Evolutionary conservation across 2,888 invertebrate genomes (phyloP).

Genomic region (Leptarthrus brevirostris): DNA sequence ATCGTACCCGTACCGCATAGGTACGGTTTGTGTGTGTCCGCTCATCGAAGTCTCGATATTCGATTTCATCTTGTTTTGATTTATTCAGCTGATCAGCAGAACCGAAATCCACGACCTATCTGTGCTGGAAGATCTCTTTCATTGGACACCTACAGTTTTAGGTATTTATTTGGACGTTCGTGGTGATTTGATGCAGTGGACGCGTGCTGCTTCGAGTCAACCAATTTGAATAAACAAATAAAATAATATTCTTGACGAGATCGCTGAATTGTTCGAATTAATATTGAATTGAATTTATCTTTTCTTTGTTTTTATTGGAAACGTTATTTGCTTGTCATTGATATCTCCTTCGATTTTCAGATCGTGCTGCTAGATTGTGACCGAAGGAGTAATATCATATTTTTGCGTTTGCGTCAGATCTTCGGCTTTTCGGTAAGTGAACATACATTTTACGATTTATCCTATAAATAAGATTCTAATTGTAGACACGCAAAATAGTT

Average conservation of each 20-base stretch:
- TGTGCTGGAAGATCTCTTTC: slow-evolving; percentile 28
- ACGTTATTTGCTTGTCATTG: too few relatives aligned
- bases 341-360: too few relatives aligned
- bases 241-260: slow-evolving; percentile 26
- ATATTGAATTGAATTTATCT: slow-evolving; percentile 23
- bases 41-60: slow-evolving; percentile 17
- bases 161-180: slow-evolving; percentile 31
- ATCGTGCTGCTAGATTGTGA: too few relatives aligned
- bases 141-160: slow-evolving; percentile 36
- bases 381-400: too few relatives aligned
- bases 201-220: slow-evolving; percentile 47
- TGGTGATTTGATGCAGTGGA: slow-evolving; percentile 48
- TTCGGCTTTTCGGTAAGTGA: too few relatives aligned
- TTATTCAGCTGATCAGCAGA: slow-evolving; percentile 31
- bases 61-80: slow-evolving; percentile 40
- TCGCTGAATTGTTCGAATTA: slow-evolving; percentile 15
- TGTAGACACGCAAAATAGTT: too few relatives aligned
- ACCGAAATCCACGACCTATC: slow-evolving; percentile 27
- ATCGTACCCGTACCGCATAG: not conserved
- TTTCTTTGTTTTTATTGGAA: too few relatives aligned
- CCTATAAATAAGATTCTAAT: too few relatives aligned
- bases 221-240: slow-evolving; percentile 36
- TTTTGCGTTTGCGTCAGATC: too few relatives aligned
- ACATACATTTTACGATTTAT: too few relatives aligned
- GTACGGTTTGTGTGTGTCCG: not conserved